Base-by-base conservation (phyloP, 1,140 invertebrate species). In the Drosophila ogumai region DNA sequence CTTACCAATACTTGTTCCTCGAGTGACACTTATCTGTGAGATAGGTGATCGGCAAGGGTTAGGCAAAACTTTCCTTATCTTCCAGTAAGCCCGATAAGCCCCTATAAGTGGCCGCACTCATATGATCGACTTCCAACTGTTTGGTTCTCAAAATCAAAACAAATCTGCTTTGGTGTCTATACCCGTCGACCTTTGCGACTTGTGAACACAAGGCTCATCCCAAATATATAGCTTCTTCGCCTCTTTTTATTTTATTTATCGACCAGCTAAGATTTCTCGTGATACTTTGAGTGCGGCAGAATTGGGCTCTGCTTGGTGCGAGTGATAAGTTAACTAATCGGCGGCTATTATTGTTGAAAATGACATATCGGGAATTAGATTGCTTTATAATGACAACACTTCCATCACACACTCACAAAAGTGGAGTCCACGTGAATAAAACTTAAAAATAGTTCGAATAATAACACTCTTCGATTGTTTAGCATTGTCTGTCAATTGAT, bases 281-380 rank as follows among this genome's bases (percentile, higher is more conserved):
- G 28, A 31, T n/a, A 22, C 19, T 58, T 9, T 34, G 52, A 57
- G 57, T 41, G n/a, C 6, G 6, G 1, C 6, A 7, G 32, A 69
- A 68, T 41, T 17, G 43, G 34, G 10, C 52, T 72, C 67, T 59
- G 36, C 61, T 59, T 67, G 28, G 36, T 63, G 46, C 17, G 19
- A 15, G 31, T 38, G 81, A 91, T 91, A 91, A 91, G 88, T 85
- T 88, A 91, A 91, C 76, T 90, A 91, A 91, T 91, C 86, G 77
- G 75, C 76, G 40, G 65, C 80, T 82, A 91, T 91, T 91, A 91
- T 75, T 91, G 75, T 91, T 85, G 73, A 78, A 82, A 80, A 55
- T 79, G 90, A 90, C 86, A 91, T 90, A 91, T 90, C 86, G 72
- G 52, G 84, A 81, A 86, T 85, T 91, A 68, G 84, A 91, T 91